Conservation (phyloP, 2,888 invertebrate genomes). For the Parascotia fuliginaria region DNA sequence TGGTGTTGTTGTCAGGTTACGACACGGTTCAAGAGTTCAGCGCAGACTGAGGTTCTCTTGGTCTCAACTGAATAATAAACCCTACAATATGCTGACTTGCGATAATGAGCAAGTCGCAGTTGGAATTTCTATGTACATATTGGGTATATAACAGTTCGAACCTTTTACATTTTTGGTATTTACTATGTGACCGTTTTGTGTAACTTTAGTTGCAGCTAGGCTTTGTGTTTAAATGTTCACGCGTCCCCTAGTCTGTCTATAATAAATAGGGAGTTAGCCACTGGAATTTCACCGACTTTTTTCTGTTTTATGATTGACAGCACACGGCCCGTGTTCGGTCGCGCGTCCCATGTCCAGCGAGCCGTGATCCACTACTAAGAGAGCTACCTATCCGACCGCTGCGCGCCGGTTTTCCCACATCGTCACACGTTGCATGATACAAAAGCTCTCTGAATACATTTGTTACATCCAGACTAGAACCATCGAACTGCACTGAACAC, state of each 20-base stretch:
- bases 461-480: slow-evolving; percentile 51
- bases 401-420: slow-evolving; percentile 58
- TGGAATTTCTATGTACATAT: too few species aligned
- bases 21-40: too few species aligned
- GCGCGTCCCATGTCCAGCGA: slow-evolving; percentile 77
- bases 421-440: slow-evolving; percentile 71
- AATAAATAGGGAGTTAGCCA: slow-evolving; percentile 74
- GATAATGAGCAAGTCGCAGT: too few species aligned
- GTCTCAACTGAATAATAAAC: too few species aligned
- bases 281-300: slow-evolving; percentile 71
- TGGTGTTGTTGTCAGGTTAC: too few species aligned
- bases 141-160: too few species aligned
- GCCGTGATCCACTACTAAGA: slow-evolving; percentile 76
- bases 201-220: slow-evolving; percentile 54
- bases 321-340: slow-evolving; percentile 81
- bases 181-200: slow-evolving; percentile 61
- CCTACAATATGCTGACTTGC: too few species aligned
- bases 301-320: slow-evolving; percentile 84
- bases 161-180: slow-evolving; percentile 50
- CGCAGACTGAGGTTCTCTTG: too few species aligned
- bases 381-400: slow-evolving; percentile 66
- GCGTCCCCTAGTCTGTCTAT: slow-evolving; percentile 51
- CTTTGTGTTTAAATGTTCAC: slow-evolving; percentile 64
- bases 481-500: slow-evolving; percentile 55
- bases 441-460: slow-evolving; percentile 62